Evolutionary conservation across 2,797 vertebrate species (phyloP).

Genomic region (Dicrostonyx torquatus): DNA sequence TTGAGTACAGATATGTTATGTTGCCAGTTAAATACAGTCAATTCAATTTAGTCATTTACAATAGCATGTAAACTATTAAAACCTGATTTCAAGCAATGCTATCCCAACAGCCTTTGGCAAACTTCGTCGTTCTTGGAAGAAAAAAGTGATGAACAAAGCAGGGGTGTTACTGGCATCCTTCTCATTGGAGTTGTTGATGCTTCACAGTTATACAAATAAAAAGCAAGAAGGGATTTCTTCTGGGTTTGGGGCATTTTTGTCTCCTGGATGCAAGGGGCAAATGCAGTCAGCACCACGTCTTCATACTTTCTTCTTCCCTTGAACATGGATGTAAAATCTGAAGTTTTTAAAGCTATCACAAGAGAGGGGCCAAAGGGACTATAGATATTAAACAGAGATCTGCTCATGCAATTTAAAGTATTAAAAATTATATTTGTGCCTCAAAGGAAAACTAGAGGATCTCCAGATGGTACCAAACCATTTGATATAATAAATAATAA

Average conservation of each 20-base stretch:
- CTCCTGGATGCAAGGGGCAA: neutral
- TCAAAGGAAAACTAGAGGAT: conserved; percentile 62
- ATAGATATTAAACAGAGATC: conserved; percentile 68
- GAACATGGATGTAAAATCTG: neutral
- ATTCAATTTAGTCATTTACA: neutral
- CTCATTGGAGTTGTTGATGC: neutral
- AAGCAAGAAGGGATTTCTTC: neutral
- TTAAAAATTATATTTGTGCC: conserved; percentile 44
- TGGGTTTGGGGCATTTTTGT: neutral
- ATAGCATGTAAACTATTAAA: neutral
- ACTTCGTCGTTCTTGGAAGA: neutral
- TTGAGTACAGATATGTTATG: neutral
- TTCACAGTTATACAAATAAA: neutral
- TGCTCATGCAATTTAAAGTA: conserved; percentile 62
- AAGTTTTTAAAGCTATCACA: neutral
- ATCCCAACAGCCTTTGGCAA: neutral
- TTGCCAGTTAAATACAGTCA: neutral
- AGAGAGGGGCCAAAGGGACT: conserved; percentile 1
- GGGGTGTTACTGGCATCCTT: neutral
- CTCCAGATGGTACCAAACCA: conserved; percentile 42
- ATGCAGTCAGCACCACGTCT: neutral
- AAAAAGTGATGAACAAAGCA: neutral
- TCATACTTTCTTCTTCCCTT: neutral
- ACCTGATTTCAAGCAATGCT: neutral
- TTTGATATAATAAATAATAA: conserved; percentile 60